These are phyloP conservation scores for Biston stratarius DNA, from an alignment of 2,888 invertebrate species.

Conservation along the genomic window DNA sequence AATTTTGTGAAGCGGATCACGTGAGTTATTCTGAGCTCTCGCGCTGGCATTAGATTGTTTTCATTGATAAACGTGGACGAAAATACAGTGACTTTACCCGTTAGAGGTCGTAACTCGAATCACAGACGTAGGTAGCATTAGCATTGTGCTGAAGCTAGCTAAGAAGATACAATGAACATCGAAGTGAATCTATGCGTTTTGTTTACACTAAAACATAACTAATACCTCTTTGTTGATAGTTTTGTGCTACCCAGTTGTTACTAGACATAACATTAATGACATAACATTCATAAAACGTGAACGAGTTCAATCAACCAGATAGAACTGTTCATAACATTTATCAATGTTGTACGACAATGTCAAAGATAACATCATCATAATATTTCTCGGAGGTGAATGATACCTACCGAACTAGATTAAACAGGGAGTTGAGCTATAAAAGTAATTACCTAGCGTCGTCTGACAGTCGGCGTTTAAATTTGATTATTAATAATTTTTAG, in stretches of 20 bases:
- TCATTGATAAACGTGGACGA: conserved; percentile 42
- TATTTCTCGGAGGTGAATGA: conserved; percentile 15
- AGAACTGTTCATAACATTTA: conserved; percentile 20
- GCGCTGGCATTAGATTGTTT: conserved; percentile 36
- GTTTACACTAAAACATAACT: background rate
- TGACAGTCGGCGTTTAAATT: conserved; percentile 10
- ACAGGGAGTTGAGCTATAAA: conserved; percentile 13
- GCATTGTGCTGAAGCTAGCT: background rate
- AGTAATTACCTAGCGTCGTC: background rate
- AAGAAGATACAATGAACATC: too few species aligned
- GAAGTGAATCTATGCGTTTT: background rate
- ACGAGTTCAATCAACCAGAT: conserved; percentile 28
- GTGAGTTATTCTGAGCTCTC: conserved; percentile 38
- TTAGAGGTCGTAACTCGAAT: conserved; percentile 34
- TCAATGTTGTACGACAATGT: conserved; percentile 20
- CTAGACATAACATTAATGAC: conserved; percentile 21
- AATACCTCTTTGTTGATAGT: background rate
- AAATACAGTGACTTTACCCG: conserved; percentile 40
- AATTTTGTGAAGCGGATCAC: conserved; percentile 39
- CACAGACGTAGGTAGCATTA: conserved; percentile 15
- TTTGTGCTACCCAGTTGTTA: background rate
- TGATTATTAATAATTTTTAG: conserved; percentile 18
- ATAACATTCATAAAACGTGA: conserved; percentile 19
- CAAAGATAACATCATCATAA: conserved; percentile 20
- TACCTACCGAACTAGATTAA: conserved; percentile 10